A percentile compares a stretch with the other conserved stretches of the same genome.
phyloP scores from a whole-genome alignment of 2,797 vertebrate species.

The Diplodus sargus region DNA sequence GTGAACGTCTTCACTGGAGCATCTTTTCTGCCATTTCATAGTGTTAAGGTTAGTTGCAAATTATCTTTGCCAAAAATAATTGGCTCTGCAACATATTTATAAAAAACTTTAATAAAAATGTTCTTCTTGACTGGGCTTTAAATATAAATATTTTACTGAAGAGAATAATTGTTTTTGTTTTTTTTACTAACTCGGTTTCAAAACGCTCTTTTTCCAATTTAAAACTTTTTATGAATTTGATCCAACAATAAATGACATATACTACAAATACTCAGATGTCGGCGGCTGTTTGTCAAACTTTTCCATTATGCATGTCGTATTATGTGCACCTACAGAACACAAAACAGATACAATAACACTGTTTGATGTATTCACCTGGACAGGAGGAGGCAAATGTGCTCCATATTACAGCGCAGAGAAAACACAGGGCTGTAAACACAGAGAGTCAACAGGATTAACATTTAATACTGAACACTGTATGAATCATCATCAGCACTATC shows the following conservation, averaged over 20 bases:
- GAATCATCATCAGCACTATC: neutral
- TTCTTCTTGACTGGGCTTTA: no score
- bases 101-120: no score
- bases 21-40: no score
- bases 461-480: neutral
- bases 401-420: slow-evolving; percentile 92
- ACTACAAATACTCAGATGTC: neutral
- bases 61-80: no score
- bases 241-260: neutral
- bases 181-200: no score
- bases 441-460: neutral
- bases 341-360: neutral
- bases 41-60: no score
- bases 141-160: no score
- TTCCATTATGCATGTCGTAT: neutral
- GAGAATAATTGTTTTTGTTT: no score
- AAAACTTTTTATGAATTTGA: neutral
- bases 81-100: no score
- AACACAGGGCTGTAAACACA: slow-evolving; percentile 89
- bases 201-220: neutral
- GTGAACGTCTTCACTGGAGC: no score
- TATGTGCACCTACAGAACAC: no score
- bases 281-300: neutral
- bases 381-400: slow-evolving; percentile 88
- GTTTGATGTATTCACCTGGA: slow-evolving; percentile 85